Conservation (phyloP, 2,888 invertebrate species). For the Heliconius aoede region DNA sequence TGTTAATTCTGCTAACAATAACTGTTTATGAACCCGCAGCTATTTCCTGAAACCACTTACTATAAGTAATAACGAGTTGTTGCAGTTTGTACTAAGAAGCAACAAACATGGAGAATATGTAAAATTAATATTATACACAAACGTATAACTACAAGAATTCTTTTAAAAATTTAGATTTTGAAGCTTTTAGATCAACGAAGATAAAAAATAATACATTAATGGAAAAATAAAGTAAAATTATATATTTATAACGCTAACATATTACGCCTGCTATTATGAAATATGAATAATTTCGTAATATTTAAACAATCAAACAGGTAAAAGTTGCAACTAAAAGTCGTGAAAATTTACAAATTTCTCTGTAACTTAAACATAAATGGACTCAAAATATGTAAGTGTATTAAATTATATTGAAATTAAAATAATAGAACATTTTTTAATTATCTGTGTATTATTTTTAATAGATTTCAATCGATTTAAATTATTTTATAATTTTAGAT, state of each 20-base stretch:
- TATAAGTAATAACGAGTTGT: conserved; percentile 13
- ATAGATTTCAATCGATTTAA: conserved; percentile 15
- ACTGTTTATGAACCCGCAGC: conserved; percentile 45
- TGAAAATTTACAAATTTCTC: conserved; percentile 40
- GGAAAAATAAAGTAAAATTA: too few species aligned
- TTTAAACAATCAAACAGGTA: conserved; percentile 5
- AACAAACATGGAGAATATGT: neutral
- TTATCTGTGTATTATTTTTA: neutral
- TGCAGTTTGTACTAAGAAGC: neutral
- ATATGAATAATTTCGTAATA: conserved; percentile 15
- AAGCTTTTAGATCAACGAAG: too few species aligned
- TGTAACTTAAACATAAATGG: neutral
- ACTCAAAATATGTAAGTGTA: neutral
- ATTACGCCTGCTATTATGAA: neutral
- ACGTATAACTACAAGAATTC: too few species aligned
- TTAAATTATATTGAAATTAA: neutral
- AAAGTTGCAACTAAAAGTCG: conserved; percentile 24
- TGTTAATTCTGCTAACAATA: conserved; percentile 44
- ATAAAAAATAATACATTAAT: too few species aligned
- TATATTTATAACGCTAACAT: too few species aligned
- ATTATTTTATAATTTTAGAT: too few species aligned
- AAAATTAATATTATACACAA: neutral
- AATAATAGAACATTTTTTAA: conserved; percentile 12
- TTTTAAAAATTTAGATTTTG: too few species aligned
- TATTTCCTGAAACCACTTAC: conserved; percentile 40